Conservation (phyloP, 2,113 vertebrate species). For the Aptenodytes forsteri region DNA sequence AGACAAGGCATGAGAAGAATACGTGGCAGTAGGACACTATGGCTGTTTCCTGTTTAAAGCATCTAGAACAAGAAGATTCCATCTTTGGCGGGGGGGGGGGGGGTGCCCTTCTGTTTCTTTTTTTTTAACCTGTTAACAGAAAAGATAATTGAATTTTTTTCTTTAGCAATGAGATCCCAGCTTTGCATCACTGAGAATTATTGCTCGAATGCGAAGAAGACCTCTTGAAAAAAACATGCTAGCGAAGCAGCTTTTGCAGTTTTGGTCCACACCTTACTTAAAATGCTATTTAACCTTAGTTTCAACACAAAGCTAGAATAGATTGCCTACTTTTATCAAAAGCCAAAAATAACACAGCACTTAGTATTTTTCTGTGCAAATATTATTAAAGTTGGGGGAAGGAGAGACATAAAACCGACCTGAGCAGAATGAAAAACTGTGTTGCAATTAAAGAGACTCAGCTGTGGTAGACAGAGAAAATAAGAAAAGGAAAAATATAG, state of each 20-base stretch:
- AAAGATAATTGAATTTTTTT: background rate
- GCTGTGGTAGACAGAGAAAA: slow-evolving; percentile 3
- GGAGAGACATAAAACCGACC: slow-evolving; percentile 51
- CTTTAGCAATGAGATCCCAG: background rate
- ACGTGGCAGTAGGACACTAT: background rate
- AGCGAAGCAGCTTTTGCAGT: background rate
- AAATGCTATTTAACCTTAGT: background rate
- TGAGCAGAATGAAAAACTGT: slow-evolving; percentile 26
- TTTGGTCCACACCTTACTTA: background rate
- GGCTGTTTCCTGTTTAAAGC: background rate
- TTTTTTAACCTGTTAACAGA: background rate
- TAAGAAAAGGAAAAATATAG: slow-evolving; percentile 36
- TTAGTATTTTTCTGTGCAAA: slow-evolving; percentile 27
- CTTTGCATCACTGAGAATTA: background rate
- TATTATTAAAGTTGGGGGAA: slow-evolving; percentile 2
- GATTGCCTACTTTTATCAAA: slow-evolving; percentile 18
- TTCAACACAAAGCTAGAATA: background rate
- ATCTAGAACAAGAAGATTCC: background rate
- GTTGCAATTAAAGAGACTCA: slow-evolving; percentile 40
- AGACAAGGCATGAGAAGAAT: background rate
- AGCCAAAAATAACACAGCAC: slow-evolving; percentile 7
- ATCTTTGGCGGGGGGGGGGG: background rate
- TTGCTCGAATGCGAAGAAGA: background rate
- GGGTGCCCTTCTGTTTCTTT: background rate
- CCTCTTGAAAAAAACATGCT: background rate